Base-by-base conservation (phyloP, 2,113 vertebrate genomes). In the Agapornis roseicollis region DNA sequence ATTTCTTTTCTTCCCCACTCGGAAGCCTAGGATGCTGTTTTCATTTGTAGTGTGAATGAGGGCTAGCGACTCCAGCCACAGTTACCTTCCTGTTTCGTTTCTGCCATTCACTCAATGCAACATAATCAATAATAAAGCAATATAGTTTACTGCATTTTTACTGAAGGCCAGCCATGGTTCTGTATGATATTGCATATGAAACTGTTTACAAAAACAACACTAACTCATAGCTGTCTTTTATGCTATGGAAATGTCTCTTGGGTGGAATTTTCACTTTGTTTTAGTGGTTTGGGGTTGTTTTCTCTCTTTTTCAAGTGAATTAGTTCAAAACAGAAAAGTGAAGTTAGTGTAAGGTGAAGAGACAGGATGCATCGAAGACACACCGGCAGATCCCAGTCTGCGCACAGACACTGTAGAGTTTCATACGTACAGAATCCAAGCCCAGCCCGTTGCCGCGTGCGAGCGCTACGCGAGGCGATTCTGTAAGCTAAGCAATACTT, bases 401-500 rank as follows among this genome's bases (percentile, higher is more conserved):
- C 93, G 28, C 96, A 89, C 91, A 96, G 94, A 96, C 94, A 94
- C 97, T 97, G 97, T 94, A 95, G 96, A 97, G 94, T 94, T 95
- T 91, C 96, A 93, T 96, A 60, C 95, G 41, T 95, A 91, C 97
- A 96, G 96, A 97, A 80, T 89, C 97, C 80, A 37, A 96, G 95
- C 49, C 88, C 3, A 68, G 84, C 89, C 95, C 95, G 2, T 79
- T 87, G 94, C 93, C 92, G 95, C 49, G 94, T 85, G 79, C 63
- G 61, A 97, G 97, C 98, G 97, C 98, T 97, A 97, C 95, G 92
- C 89, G 88, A 97, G 92, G 96, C 91, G 86, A 96, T 82, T 97
- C 97, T 98, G 98, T 97, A 91, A 92, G 94, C 96, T 97, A 98
- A 98, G 98, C 98, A 98, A 98, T 98, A 98, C 98, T 98, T 98